Conservation (phyloP, 2,797 vertebrate genomes). For the Parauchenoglanis ngamensis region DNA sequence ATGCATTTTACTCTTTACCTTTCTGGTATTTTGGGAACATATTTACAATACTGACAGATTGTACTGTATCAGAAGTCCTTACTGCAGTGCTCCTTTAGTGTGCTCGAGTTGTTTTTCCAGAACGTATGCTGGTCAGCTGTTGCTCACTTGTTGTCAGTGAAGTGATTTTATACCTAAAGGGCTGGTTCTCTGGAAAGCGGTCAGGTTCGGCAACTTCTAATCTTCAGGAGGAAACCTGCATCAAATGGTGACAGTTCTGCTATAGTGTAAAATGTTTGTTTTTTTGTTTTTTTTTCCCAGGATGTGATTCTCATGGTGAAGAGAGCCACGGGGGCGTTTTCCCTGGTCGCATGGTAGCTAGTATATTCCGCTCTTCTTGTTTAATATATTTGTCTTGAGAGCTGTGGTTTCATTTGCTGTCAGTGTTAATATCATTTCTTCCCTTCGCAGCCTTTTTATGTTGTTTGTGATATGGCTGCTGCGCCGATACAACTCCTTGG, state of each 20-base stretch:
- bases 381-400: conserved; percentile 28
- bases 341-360: conserved; percentile 77
- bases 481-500: conserved; percentile 83
- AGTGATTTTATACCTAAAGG: neutral
- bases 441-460: conserved; percentile 79
- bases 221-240: neutral
- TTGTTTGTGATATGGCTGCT: conserved; percentile 85
- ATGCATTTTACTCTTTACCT: neutral
- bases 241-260: neutral
- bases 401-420: conserved; percentile 21
- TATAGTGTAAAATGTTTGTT: neutral
- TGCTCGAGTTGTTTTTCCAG: too few species aligned
- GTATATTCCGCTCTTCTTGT: neutral
- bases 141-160: too few species aligned
- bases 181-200: neutral
- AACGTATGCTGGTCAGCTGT: neutral
- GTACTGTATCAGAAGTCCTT: neutral
- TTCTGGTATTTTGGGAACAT: neutral
- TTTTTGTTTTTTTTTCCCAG: conserved; percentile 56
- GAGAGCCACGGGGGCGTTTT: conserved; percentile 79
- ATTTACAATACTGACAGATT: neutral
- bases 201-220: neutral
- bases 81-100: too few species aligned
- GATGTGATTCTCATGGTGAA: conserved; percentile 76
- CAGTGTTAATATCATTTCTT: conserved; percentile 20